Evolutionary conservation across 2,113 vertebrate species (phyloP).

Genomic region (Uria aalge): DNA sequence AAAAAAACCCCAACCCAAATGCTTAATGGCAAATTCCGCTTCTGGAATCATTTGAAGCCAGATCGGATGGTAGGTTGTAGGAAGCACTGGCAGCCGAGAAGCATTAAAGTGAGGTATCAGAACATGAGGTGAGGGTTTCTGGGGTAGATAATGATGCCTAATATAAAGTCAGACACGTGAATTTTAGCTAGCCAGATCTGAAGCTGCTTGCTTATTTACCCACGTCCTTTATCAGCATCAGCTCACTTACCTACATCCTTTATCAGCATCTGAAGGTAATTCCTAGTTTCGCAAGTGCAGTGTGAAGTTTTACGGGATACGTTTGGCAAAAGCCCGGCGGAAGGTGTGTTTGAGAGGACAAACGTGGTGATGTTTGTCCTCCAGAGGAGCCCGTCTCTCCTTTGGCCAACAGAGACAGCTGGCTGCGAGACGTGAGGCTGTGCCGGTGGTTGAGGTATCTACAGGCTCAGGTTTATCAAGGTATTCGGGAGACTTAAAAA

Average conservation of each 20-base stretch:
- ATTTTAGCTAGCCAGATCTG: not conserved
- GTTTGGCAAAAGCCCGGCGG: not conserved
- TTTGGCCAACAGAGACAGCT: not conserved
- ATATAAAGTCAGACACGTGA: too few relatives aligned
- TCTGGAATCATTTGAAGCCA: not conserved
- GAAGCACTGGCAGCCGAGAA: too few relatives aligned
- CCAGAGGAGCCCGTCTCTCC: not conserved
- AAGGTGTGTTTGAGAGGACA: not conserved
- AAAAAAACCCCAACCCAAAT: not conserved
- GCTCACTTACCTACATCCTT: not conserved
- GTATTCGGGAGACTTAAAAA: not conserved
- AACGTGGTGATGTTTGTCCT: not conserved
- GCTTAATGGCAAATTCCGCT: not conserved
- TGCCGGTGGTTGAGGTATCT: too few relatives aligned
- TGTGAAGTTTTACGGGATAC: not conserved
- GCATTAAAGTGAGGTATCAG: not conserved
- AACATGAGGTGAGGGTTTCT: not conserved
- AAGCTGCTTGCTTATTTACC: not conserved
- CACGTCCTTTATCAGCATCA: too few relatives aligned
- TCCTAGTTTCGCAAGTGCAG: not conserved
- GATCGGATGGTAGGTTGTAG: not conserved
- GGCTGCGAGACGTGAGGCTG: not conserved
- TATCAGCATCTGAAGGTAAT: not conserved
- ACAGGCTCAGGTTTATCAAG: not conserved
- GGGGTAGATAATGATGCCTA: rapidly evolving